These are phyloP conservation scores for Nothoprocta perdicaria DNA, from an alignment of 2,113 vertebrate species.

Conservation along the genomic window DNA sequence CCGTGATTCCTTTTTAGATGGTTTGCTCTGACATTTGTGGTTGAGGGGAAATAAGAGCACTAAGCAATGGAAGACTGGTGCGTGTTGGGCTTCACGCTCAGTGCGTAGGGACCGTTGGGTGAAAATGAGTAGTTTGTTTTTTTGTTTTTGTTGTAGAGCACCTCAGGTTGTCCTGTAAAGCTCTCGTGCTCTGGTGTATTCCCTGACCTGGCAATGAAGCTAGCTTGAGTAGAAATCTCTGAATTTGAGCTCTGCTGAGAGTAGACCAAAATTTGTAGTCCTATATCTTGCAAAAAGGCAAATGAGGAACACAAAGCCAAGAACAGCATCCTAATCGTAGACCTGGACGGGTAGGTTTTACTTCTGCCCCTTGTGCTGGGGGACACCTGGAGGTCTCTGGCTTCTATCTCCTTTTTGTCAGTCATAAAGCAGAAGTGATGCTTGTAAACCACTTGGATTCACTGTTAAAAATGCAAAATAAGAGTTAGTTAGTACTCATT, in stretches of 20 bases:
- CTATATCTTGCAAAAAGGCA: not conserved
- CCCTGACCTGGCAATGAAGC: slow-evolving; percentile 26
- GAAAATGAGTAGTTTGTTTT: not conserved
- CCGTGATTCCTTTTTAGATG: slow-evolving; percentile 35
- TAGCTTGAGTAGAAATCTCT: slow-evolving; percentile 9
- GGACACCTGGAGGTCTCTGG: not conserved
- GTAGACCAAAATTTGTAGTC: slow-evolving; percentile 17
- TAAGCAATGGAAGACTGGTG: slow-evolving; percentile 28
- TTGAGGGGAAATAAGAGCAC: slow-evolving; percentile 33
- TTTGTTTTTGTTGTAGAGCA: not conserved
- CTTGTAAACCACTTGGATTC: no score
- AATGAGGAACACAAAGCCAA: not conserved
- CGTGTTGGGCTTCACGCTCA: slow-evolving; percentile 24
- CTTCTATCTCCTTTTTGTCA: no score
- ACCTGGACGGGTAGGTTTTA: not conserved
- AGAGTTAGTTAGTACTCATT: no score
- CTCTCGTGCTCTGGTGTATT: slow-evolving; percentile 35
- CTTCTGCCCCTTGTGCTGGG: not conserved
- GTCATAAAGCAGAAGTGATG: no score
- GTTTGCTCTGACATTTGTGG: slow-evolving; percentile 24
- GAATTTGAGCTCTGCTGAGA: slow-evolving; percentile 29
- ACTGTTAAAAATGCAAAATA: no score
- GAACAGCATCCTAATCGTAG: no score
- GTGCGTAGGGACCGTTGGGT: not conserved
- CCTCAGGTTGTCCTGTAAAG: slow-evolving; percentile 30